Evolutionary conservation across 2,113 vertebrate genomes (phyloP).

Genomic region (Cichladusa arquata): DNA sequence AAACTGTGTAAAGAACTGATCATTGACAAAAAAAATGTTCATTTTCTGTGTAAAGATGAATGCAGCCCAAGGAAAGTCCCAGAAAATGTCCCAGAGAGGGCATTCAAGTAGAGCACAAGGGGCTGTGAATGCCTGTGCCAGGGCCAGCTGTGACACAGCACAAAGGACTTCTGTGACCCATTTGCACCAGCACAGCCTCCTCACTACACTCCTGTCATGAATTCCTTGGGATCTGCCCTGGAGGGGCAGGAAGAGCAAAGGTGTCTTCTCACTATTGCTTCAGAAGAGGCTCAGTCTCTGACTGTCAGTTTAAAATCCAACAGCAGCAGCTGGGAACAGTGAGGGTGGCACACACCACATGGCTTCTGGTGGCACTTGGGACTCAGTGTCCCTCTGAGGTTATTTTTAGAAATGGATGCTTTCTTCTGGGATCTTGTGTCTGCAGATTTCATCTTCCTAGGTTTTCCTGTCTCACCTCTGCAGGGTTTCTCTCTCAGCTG

Average conservation of each 20-base stretch:
- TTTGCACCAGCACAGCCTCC: not conserved
- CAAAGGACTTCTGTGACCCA: not conserved
- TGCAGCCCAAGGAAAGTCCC: not conserved
- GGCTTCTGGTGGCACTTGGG: not conserved
- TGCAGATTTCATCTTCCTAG: not conserved
- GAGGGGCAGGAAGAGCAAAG: not conserved
- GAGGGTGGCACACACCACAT: rapidly evolving
- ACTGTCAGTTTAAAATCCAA: not conserved
- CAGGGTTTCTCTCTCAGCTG: not conserved
- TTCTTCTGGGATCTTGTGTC: not conserved
- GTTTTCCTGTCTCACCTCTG: not conserved
- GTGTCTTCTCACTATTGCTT: not conserved
- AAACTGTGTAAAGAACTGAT: not conserved
- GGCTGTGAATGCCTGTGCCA: not conserved
- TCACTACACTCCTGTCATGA: not conserved
- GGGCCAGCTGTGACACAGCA: not conserved
- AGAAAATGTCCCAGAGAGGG: not conserved
- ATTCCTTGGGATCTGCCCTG: not conserved
- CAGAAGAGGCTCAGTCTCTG: not conserved
- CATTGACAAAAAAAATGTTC: not conserved
- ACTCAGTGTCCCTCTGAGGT: rapidly evolving
- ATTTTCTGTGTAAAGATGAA: not conserved
- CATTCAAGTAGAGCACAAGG: rapidly evolving
- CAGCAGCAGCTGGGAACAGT: not conserved
- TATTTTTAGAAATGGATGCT: not conserved